Conservation (phyloP, 2,113 vertebrate species). For the Callopanchax toddi region DNA sequence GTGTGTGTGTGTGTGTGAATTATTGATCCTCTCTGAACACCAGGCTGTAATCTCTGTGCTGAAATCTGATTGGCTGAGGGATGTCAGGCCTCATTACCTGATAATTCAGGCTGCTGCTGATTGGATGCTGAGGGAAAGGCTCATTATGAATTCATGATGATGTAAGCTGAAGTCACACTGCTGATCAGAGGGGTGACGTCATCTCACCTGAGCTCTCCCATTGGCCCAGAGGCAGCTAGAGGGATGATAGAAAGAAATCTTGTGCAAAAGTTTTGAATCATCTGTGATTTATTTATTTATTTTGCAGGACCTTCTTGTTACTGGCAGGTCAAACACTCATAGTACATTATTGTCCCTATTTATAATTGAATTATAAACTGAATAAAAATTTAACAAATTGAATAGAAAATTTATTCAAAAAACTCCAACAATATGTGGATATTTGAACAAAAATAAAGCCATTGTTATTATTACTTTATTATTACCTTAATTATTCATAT, state of each 20-base stretch:
- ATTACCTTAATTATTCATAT: too few species aligned
- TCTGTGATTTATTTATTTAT: not conserved
- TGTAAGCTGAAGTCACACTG: conserved; percentile 68
- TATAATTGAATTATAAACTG: too few species aligned
- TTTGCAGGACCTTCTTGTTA: not conserved
- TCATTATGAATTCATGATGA: conserved; percentile 69
- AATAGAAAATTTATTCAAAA: too few species aligned
- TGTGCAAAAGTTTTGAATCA: not conserved
- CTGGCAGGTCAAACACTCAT: too few species aligned
- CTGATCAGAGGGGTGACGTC: conserved; percentile 70
- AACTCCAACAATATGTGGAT: too few species aligned
- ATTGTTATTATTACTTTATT: too few species aligned
- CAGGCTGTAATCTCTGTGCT: conserved; percentile 41
- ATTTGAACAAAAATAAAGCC: too few species aligned
- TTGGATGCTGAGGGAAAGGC: conserved; percentile 41
- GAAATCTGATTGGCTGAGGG: conserved; percentile 39
- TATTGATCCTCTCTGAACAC: conserved; percentile 58
- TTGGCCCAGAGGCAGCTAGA: conserved; percentile 35
- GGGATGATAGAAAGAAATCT: not conserved
- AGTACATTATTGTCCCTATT: too few species aligned
- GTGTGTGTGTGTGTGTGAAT: conserved; percentile 32
- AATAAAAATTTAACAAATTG: too few species aligned
- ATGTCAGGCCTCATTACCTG: conserved; percentile 57
- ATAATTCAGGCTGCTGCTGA: conserved; percentile 36
- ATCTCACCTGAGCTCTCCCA: conserved; percentile 56